These are phyloP conservation scores for Anhinga rufa DNA, from an alignment of 2,113 vertebrate species.

Conservation along the genomic window DNA sequence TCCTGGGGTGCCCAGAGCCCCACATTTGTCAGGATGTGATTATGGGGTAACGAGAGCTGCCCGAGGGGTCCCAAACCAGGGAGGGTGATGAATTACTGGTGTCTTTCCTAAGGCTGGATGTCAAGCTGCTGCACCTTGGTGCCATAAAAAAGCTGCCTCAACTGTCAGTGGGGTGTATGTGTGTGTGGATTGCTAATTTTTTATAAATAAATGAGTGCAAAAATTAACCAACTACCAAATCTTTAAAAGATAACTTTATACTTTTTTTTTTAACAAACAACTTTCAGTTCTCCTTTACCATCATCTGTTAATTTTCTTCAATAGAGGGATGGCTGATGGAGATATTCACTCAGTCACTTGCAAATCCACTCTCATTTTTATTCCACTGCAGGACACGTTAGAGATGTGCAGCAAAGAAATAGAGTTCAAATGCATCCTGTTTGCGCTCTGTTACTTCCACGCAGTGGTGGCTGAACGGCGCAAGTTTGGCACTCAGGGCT, in stretches of 20 bases:
- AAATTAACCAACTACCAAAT: neutral
- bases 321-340: fast-evolving
- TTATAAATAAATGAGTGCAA: neutral
- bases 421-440: slow-evolving; percentile 73
- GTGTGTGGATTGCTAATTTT: neutral
- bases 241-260: neutral
- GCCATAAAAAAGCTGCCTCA: neutral
- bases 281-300: neutral
- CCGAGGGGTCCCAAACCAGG: fast-evolving
- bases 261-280: neutral
- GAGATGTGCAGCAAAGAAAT: slow-evolving; percentile 75
- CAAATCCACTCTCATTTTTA: neutral
- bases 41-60: neutral
- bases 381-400: slow-evolving; percentile 60
- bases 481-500: slow-evolving; percentile 75
- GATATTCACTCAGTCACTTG: too few relatives aligned
- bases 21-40: neutral
- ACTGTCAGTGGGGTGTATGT: neutral
- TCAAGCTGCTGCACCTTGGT: neutral
- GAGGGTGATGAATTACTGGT: neutral
- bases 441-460: slow-evolving; percentile 75
- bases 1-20: neutral
- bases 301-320: neutral
- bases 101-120: neutral
- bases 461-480: slow-evolving; percentile 72